These are phyloP conservation scores for Callipepla californica DNA, from an alignment of 2,113 vertebrate species.

Conservation along the genomic window DNA sequence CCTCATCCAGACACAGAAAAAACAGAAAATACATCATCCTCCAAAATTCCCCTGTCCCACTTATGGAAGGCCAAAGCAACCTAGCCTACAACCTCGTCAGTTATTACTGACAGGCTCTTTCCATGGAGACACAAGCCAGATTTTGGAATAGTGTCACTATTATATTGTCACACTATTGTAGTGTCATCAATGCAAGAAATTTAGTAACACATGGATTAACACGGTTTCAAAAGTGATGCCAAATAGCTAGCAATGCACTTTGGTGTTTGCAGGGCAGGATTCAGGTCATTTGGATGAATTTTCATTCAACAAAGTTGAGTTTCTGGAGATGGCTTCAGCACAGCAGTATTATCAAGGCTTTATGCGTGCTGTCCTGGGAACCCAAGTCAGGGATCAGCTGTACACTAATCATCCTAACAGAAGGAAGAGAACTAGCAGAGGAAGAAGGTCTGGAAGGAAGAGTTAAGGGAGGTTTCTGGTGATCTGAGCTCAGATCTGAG, in stretches of 20 bases:
- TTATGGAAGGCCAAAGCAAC: neutral
- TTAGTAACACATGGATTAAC: neutral
- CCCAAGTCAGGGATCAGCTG: fast-evolving
- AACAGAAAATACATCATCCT: neutral
- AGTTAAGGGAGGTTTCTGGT: neutral
- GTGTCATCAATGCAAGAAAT: neutral
- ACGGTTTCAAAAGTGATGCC: neutral
- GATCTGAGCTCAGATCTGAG: neutral
- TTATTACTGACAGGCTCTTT: neutral
- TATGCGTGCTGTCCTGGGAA: neutral
- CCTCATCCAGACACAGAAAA: neutral
- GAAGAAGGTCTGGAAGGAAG: neutral
- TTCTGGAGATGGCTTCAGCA: neutral
- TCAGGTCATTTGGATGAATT: neutral
- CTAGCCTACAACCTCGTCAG: neutral
- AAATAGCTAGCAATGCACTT: neutral
- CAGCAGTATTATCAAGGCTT: neutral
- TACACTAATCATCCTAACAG: neutral
- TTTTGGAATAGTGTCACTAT: neutral
- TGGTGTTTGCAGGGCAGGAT: neutral
- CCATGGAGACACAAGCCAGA: neutral
- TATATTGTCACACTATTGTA: no score
- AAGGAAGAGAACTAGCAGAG: neutral
- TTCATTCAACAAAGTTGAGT: neutral
- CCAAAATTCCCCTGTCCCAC: neutral